Percentiles rank a stretch among this genome's conserved stretches.
Evolutionary conservation across 2,113 vertebrate species (phyloP).

Genomic region (Hiodon tergisus): DNA sequence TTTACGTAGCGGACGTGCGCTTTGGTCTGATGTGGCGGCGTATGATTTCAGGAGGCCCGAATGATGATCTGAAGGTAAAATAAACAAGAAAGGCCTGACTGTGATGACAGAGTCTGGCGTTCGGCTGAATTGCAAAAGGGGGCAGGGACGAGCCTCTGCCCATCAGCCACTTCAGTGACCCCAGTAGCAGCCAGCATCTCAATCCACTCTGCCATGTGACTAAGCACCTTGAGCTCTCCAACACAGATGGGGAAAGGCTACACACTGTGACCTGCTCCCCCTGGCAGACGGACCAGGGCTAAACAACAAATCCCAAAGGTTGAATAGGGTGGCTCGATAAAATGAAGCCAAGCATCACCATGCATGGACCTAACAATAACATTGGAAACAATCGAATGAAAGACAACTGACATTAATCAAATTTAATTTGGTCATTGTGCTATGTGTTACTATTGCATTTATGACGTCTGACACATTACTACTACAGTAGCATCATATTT

Average conservation of each 20-base stretch:
- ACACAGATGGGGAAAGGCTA: background rate
- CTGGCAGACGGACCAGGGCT: too few species aligned
- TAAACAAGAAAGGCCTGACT: background rate
- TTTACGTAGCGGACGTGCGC: conserved; percentile 15
- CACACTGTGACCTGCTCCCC: background rate
- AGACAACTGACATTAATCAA: too few species aligned
- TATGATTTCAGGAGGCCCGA: background rate
- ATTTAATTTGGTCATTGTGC: too few species aligned
- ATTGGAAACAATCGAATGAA: too few species aligned
- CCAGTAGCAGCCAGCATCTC: background rate
- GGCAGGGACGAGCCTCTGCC: background rate
- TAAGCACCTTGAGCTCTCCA: too few species aligned
- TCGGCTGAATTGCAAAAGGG: background rate
- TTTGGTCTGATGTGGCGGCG: conserved; percentile 14
- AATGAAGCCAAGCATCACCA: too few species aligned
- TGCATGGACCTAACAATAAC: too few species aligned
- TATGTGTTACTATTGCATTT: too few species aligned
- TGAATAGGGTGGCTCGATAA: too few species aligned
- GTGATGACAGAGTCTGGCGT: background rate
- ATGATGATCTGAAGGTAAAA: conserved; percentile 1
- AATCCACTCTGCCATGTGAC: background rate
- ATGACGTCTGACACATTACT: too few species aligned
- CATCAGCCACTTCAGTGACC: conserved; percentile 16
- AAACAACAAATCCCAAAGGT: too few species aligned
- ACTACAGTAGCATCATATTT: too few species aligned